phyloP scores from a whole-genome alignment of 2,888 invertebrate species.

The Clistopyga incitator region DNA sequence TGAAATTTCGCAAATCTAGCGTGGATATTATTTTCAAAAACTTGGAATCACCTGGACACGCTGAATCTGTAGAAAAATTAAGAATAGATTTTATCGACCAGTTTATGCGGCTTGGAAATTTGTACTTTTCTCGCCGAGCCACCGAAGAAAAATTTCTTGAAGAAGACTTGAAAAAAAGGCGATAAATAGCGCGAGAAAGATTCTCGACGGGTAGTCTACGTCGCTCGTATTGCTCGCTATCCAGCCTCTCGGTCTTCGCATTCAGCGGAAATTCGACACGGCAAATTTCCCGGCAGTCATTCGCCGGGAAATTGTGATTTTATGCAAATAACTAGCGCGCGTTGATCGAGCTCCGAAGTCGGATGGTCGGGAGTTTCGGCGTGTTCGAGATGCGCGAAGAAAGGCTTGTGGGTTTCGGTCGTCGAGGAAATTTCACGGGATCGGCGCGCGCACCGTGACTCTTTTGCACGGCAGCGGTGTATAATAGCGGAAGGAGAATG shows the following conservation, averaged over 20 bases:
- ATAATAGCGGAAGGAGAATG: conserved; percentile 51
- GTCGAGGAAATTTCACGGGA: conserved; percentile 54
- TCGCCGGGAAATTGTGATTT: conserved; percentile 63
- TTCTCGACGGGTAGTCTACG: conserved; percentile 2
- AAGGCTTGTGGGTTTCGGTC: conserved; percentile 23
- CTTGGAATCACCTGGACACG: no score
- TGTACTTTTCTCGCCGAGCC: no score
- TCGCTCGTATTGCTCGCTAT: conserved; percentile 11
- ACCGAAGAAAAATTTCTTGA: not conserved
- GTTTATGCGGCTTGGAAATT: no score
- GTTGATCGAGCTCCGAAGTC: conserved; percentile 61
- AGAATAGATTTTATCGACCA: no score
- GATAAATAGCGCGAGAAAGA: conserved; percentile 17
- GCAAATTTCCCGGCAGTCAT: conserved; percentile 61
- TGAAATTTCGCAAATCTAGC: no score
- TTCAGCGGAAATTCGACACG: conserved; percentile 53
- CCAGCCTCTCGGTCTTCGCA: conserved; percentile 6
- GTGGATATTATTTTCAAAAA: no score
- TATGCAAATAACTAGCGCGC: conserved; percentile 63
- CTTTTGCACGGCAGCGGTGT: conserved; percentile 15
- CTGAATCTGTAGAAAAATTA: no score
- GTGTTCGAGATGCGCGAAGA: conserved; percentile 43
- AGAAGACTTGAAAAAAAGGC: not conserved
- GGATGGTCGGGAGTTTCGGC: conserved; percentile 62
- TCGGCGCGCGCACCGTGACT: conserved; percentile 13